Conservation (phyloP, 53 echinoderm and acorn worm genomes). For the Echinometra lucunter region DNA sequence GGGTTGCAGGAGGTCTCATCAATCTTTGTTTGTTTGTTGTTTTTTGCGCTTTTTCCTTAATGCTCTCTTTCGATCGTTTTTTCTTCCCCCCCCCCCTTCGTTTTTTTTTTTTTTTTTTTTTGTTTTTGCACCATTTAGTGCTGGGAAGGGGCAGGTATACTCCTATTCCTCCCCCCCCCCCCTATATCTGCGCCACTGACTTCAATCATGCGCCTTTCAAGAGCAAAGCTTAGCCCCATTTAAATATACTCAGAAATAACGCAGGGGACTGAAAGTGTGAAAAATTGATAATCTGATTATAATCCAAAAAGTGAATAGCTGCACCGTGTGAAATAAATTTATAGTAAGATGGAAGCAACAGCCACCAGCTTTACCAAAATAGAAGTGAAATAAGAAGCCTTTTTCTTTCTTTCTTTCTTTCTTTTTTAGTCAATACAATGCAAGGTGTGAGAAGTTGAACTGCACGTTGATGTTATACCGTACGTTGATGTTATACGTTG, state of each 20-base stretch:
- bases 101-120: too few relatives aligned
- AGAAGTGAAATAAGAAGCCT: not conserved
- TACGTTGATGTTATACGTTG: too few relatives aligned
- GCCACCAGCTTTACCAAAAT: not conserved
- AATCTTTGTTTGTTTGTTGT: too few relatives aligned
- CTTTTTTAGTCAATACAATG: too few relatives aligned
- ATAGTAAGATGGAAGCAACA: not conserved
- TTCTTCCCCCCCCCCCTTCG: not conserved
- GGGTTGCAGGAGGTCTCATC: not conserved
- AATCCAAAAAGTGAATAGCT: slow-evolving; percentile 11
- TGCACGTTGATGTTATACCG: too few relatives aligned
- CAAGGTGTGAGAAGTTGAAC: too few relatives aligned
- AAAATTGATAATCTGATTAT: slow-evolving; percentile 48
- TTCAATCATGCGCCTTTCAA: not conserved
- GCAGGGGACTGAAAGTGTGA: not conserved
- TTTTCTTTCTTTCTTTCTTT: not conserved
- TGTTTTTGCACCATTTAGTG: too few relatives aligned
- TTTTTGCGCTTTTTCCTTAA: not conserved
- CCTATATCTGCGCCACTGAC: not conserved
- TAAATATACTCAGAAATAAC: slow-evolving; percentile 5
- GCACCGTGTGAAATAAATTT: slow-evolving; percentile 36
- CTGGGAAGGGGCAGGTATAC: too few relatives aligned
- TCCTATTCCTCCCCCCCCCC: not conserved
- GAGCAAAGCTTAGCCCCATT: not conserved
- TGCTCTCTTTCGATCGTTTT: not conserved